Conservation (phyloP, 2,888 invertebrate species). For the Aproaerema taeniolella region DNA sequence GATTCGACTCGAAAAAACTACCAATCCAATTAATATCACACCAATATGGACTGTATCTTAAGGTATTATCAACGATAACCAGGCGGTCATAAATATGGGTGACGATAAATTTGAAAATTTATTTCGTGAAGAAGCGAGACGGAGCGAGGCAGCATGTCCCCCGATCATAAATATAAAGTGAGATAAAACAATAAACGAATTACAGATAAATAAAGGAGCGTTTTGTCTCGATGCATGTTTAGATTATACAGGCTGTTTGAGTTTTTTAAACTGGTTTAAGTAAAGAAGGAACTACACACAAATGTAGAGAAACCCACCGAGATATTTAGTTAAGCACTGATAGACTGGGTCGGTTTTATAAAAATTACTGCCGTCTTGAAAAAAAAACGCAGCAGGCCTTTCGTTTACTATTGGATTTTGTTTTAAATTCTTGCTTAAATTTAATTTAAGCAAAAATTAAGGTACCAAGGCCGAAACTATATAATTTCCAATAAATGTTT, state of each 20-base stretch:
- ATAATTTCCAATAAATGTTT: too few species aligned
- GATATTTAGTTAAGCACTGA: too few species aligned
- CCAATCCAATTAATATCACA: constrained; percentile 59
- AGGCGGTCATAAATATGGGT: constrained; percentile 46
- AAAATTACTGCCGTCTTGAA: too few species aligned
- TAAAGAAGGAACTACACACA: too few species aligned
- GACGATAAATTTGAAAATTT: constrained; percentile 70
- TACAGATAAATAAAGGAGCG: constrained; percentile 73
- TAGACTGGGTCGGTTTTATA: too few species aligned
- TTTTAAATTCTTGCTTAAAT: not conserved
- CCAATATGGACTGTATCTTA: constrained; percentile 44
- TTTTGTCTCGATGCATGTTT: constrained; percentile 63
- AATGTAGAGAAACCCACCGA: too few species aligned
- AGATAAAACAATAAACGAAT: constrained; percentile 78
- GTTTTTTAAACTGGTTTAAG: not conserved
- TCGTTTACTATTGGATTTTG: not conserved
- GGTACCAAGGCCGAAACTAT: not conserved
- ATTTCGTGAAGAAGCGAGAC: constrained; percentile 48
- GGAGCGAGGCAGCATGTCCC: constrained; percentile 38
- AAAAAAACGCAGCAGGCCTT: too few species aligned
- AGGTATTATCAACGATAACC: constrained; percentile 61
- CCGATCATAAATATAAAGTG: constrained; percentile 66
- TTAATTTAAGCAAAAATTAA: too few species aligned
- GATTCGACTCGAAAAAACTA: constrained; percentile 45
- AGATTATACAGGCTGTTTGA: constrained; percentile 48